Conservation (phyloP, 2,888 invertebrate species). For the Bibio marci region DNA sequence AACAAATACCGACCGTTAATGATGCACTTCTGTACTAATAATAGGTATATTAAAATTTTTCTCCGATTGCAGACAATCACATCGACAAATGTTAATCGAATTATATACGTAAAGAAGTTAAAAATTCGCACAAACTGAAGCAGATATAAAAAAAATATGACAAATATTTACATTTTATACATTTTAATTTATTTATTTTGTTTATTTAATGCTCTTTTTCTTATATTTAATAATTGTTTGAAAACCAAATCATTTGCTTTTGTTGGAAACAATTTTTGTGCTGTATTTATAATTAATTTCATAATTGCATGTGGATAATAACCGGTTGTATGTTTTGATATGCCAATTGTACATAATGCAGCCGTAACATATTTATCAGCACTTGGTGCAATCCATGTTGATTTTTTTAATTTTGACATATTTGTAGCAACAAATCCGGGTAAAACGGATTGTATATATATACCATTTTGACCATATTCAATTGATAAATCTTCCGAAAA, state of each 20-base stretch:
- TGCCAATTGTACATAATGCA: constrained; percentile 53
- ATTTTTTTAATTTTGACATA: constrained; percentile 65
- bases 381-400: constrained; percentile 57
- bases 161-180: too few relatives aligned
- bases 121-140: too few relatives aligned
- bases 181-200: too few relatives aligned
- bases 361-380: constrained; percentile 53
- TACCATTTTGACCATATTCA: constrained; percentile 55
- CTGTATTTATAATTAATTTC: constrained; percentile 15
- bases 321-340: constrained; percentile 51
- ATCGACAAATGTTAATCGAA: too few relatives aligned
- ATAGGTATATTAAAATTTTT: too few relatives aligned
- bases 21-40: too few relatives aligned
- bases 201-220: constrained; percentile 18
- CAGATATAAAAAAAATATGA: too few relatives aligned
- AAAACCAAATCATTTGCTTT: constrained; percentile 20
- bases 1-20: too few relatives aligned
- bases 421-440: constrained; percentile 87
- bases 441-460: constrained; percentile 62
- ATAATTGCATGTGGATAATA: constrained; percentile 37
- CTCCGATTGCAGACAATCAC: too few relatives aligned
- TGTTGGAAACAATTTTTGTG: constrained; percentile 16
- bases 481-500: constrained; percentile 57
- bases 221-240: constrained; percentile 18
- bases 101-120: too few relatives aligned